Evolutionary conservation across 2,113 vertebrate species (phyloP).

Genomic region (Pardalotus punctatus): DNA sequence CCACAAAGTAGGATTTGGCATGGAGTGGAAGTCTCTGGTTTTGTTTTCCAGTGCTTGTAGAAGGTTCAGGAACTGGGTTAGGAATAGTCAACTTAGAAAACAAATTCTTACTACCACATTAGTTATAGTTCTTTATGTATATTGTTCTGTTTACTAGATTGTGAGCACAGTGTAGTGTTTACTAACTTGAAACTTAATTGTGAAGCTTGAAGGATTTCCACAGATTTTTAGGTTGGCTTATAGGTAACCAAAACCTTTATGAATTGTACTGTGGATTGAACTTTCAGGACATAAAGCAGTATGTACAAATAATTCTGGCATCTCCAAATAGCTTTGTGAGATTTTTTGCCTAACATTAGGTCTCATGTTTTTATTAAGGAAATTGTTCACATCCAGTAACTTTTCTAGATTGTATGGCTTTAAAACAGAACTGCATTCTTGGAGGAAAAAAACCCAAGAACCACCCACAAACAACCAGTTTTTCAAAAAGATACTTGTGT

Average conservation of each 20-base stretch:
- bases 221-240: not conserved
- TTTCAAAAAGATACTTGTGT: not conserved
- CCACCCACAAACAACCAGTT: not conserved
- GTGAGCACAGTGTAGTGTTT: not conserved
- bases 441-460: fast-evolving
- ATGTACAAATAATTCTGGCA: not conserved
- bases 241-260: not conserved
- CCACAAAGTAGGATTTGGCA: fast-evolving
- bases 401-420: not conserved
- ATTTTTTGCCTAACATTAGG: not conserved
- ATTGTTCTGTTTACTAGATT: not conserved
- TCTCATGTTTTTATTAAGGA: not conserved
- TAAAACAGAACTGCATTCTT: not conserved
- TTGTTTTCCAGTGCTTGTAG: not conserved
- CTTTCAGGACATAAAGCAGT: not conserved
- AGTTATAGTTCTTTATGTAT: not conserved
- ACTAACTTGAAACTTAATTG: not conserved
- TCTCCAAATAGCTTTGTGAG: not conserved
- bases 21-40: not conserved
- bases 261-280: not conserved
- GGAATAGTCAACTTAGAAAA: not conserved
- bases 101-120: not conserved
- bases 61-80: not conserved
- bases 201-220: not conserved
- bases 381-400: not conserved